A percentile compares a stretch with the other conserved stretches of the same genome.
Conservation (phyloP, 2,888 invertebrate species). For the Mylabris sibirica region DNA sequence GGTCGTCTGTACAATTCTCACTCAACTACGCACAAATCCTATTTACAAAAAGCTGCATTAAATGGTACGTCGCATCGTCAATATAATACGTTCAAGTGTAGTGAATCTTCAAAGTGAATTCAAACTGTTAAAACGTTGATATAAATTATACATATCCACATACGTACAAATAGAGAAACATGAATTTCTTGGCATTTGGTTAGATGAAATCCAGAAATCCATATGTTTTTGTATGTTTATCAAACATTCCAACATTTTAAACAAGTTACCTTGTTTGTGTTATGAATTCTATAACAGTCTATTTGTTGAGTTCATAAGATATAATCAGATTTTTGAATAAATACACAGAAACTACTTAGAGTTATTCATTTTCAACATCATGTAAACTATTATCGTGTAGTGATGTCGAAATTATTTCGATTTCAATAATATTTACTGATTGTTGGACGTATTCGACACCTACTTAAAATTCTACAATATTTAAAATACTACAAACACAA, state of each 20-base stretch:
- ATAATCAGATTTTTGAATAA: conserved; percentile 57
- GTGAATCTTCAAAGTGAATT: conserved; percentile 21
- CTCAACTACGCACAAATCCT: conserved; percentile 54
- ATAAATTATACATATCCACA: conserved; percentile 33
- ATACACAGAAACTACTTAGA: conserved; percentile 48
- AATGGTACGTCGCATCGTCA: conserved; percentile 14
- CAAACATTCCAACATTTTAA: conserved; percentile 58
- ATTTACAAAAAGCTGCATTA: conserved; percentile 46
- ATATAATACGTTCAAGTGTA: conserved; percentile 5
- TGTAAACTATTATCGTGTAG: conserved; percentile 35
- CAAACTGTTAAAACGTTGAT: conserved; percentile 27
- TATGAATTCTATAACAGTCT: conserved; percentile 56
- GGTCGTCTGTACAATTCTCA: conserved; percentile 49
- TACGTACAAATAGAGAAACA: conserved; percentile 25
- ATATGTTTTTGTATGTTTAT: conserved; percentile 60
- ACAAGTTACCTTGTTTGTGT: conserved; percentile 56
- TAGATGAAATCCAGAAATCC: conserved; percentile 59
- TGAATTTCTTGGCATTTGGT: conserved; percentile 32
- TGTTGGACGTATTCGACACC: not conserved
- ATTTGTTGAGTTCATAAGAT: conserved; percentile 58
- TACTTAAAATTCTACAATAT: not conserved
- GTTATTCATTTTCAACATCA: conserved; percentile 39
- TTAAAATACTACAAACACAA: not conserved
- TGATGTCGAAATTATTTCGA: conserved; percentile 31
- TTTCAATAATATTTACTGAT: conserved; percentile 35